Conservation (phyloP, 92 coral and sea anemone species). For the Isaurus tuberculatus region DNA sequence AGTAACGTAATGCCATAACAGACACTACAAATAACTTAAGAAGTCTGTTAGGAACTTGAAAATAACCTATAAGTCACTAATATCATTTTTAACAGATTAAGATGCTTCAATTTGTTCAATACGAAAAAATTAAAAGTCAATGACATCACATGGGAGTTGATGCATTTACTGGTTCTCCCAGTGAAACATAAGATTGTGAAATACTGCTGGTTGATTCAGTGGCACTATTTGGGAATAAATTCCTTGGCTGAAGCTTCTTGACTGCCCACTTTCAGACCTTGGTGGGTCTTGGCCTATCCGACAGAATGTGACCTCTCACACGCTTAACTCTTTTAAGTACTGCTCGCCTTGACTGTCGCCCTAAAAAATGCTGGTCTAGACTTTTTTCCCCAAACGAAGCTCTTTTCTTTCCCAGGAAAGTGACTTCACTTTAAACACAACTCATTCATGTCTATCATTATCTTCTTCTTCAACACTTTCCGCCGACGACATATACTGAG, state of each 20-base stretch:
- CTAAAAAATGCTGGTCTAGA: not conserved
- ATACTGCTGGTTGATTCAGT: constrained; percentile 21
- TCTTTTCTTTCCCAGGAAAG: not conserved
- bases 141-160: constrained; percentile 18
- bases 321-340: constrained; percentile 3
- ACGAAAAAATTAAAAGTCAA: not conserved
- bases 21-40: not conserved
- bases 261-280: constrained; percentile 6
- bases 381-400: not conserved
- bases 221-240: constrained; percentile 4
- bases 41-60: not conserved
- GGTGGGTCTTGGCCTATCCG: constrained; percentile 16
- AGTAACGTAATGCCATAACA: not conserved
- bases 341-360: not conserved
- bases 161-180: not conserved
- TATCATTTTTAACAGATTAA: not conserved
- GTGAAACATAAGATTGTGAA: not conserved
- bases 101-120: not conserved
- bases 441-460: not conserved
- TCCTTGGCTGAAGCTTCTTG: constrained; percentile 16
- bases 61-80: constrained; percentile 15
- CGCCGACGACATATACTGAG: too few species aligned
- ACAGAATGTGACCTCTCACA: constrained; percentile 12
- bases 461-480: too few species aligned
- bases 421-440: not conserved